Conservation (phyloP, 2,888 invertebrate genomes). For the Dicyrtoma fusca region DNA sequence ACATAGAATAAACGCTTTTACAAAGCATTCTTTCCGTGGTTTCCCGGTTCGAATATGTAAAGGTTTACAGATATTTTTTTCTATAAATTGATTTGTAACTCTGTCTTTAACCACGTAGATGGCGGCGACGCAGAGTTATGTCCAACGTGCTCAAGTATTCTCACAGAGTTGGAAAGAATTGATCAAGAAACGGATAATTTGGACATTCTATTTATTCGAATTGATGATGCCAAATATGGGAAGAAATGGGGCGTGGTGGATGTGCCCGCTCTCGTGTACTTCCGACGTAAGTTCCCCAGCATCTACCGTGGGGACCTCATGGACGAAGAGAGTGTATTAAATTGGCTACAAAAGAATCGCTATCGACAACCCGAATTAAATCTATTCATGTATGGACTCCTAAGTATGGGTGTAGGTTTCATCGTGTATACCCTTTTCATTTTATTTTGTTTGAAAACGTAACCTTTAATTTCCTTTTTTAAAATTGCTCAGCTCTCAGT, state of each 20-base stretch:
- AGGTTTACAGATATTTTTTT: neutral
- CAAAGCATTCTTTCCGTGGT: too few relatives aligned
- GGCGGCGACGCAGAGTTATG: conserved; percentile 68
- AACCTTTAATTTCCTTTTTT: neutral
- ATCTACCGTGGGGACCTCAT: conserved; percentile 76
- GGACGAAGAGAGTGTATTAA: conserved; percentile 40
- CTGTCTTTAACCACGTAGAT: conserved; percentile 64
- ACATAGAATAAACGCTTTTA: too few relatives aligned
- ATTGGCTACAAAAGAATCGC: conserved; percentile 87
- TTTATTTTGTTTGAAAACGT: conserved; percentile 78
- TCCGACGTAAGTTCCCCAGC: conserved; percentile 87
- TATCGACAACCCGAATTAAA: conserved; percentile 91
- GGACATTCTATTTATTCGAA: conserved; percentile 92
- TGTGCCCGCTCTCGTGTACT: conserved; percentile 87
- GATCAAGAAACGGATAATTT: conserved; percentile 86
- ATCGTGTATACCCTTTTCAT: conserved; percentile 88
- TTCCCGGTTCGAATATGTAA: too few relatives aligned
- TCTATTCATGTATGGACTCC: conserved; percentile 89
- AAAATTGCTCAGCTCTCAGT: conserved; percentile 3
- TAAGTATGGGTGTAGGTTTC: conserved; percentile 82
- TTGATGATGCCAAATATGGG: conserved; percentile 88
- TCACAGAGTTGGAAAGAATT: conserved; percentile 86
- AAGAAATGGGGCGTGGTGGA: conserved; percentile 91
- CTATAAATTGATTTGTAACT: neutral
- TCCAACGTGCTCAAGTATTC: conserved; percentile 78